A percentile compares a stretch with the other conserved stretches of the same genome.
These are phyloP conservation scores for Noctua janthina DNA, from an alignment of 2,888 invertebrate species.

Conservation along the genomic window DNA sequence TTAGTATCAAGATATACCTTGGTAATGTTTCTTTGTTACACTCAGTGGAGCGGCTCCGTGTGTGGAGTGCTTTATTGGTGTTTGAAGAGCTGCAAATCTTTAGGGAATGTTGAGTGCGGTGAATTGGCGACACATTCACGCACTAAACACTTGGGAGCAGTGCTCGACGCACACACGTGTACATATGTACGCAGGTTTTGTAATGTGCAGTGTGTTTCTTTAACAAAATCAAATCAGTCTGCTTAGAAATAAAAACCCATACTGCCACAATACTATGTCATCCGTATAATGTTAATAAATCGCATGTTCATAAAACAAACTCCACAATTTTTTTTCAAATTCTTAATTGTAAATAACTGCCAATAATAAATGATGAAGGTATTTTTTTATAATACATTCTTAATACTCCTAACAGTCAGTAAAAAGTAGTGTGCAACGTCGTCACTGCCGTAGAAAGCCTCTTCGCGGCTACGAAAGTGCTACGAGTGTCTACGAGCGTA, in stretches of 20 bases:
- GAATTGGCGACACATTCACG: not conserved
- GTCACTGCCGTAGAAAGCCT: slow-evolving; percentile 3
- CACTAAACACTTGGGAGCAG: not conserved
- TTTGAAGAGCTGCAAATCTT: slow-evolving; percentile 4
- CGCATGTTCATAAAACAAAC: not conserved
- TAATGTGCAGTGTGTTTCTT: not conserved
- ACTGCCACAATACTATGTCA: not conserved
- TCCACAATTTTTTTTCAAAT: too few species aligned
- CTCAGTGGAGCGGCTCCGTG: not conserved
- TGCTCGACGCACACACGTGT: not conserved
- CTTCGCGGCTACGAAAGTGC: slow-evolving; percentile 47
- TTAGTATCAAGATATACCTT: not conserved
- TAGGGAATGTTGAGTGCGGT: slow-evolving; percentile 23
- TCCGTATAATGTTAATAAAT: not conserved
- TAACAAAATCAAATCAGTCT: not conserved
- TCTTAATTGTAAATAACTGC: not conserved
- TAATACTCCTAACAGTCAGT: not conserved
- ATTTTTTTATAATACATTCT: not conserved
- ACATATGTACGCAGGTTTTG: not conserved
- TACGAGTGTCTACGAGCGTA: slow-evolving; percentile 47
- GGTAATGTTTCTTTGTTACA: not conserved
- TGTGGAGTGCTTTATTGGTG: not conserved
- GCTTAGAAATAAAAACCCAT: not conserved
- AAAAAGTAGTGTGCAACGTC: not conserved
- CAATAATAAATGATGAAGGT: not conserved